Evolutionary conservation across 2,113 vertebrate genomes (phyloP).

Genomic region (Panthera leo): DNA sequence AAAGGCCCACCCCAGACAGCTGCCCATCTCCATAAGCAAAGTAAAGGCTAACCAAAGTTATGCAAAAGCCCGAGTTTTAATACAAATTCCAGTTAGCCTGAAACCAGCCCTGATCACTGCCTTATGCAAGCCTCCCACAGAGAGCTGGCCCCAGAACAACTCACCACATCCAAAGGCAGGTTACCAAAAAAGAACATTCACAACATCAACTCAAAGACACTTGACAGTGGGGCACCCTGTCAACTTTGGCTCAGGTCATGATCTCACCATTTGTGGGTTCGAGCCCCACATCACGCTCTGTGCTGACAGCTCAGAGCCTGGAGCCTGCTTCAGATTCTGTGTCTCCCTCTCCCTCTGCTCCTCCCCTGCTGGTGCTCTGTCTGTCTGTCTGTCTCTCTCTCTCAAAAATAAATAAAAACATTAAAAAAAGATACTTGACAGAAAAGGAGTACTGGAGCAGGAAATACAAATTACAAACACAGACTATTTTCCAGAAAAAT

Average conservation of each 20-base stretch:
- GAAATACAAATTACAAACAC: neutral
- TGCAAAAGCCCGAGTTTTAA: neutral
- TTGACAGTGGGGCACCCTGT: neutral
- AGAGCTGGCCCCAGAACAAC: neutral
- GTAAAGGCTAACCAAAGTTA: neutral
- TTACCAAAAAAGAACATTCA: neutral
- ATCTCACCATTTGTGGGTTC: too few species aligned
- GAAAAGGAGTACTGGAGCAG: neutral
- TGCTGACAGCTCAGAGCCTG: too few species aligned
- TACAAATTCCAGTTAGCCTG: neutral
- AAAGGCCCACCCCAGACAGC: neutral
- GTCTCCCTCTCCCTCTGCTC: too few species aligned
- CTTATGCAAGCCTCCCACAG: neutral
- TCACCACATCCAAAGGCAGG: neutral
- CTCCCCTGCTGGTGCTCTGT: too few species aligned
- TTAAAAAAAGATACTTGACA: neutral
- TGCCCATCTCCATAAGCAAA: neutral
- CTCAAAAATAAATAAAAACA: too few species aligned
- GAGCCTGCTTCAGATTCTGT: too few species aligned
- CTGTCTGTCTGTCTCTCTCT: too few species aligned
- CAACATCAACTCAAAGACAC: neutral
- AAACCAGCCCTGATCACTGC: neutral
- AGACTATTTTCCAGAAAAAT: neutral
- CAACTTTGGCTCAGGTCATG: too few species aligned
- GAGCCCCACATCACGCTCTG: too few species aligned